phyloP scores from a whole-genome alignment of 2,113 vertebrate species.

The Myodes glareolus region DNA sequence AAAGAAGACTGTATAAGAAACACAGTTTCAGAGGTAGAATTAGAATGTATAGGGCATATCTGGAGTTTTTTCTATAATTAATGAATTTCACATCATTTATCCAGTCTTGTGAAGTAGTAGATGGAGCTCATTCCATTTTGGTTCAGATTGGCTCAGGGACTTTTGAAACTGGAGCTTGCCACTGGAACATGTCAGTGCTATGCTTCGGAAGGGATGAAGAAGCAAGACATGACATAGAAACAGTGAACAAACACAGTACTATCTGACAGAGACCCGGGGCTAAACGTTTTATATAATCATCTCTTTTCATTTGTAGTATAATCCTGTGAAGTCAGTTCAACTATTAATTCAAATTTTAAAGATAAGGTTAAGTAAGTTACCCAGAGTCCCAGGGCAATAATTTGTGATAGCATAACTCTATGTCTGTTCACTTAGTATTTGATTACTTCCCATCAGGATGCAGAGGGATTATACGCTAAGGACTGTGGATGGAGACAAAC shows the following conservation, averaged over 20 bases:
- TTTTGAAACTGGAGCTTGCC: neutral
- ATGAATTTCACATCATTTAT: neutral
- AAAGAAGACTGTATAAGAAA: neutral
- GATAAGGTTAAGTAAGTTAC: neutral
- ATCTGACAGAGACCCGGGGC: neutral
- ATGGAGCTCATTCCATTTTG: neutral
- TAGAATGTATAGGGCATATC: neutral
- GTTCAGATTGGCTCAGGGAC: neutral
- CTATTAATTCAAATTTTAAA: conserved; percentile 46
- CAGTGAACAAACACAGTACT: neutral
- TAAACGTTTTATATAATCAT: neutral
- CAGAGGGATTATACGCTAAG: neutral
- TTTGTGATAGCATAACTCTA: neutral
- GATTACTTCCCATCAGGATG: neutral
- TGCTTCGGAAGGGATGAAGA: neutral
- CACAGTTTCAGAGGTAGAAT: neutral
- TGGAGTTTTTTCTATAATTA: neutral
- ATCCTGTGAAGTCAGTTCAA: neutral
- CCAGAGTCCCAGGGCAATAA: neutral
- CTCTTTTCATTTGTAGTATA: neutral
- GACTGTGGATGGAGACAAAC: neutral
- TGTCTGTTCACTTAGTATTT: neutral
- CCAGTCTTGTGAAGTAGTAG: neutral
- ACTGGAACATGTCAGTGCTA: neutral
- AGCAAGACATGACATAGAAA: neutral